phyloP scores from a whole-genome alignment of 2,888 invertebrate species.

The Fragum fragum region DNA sequence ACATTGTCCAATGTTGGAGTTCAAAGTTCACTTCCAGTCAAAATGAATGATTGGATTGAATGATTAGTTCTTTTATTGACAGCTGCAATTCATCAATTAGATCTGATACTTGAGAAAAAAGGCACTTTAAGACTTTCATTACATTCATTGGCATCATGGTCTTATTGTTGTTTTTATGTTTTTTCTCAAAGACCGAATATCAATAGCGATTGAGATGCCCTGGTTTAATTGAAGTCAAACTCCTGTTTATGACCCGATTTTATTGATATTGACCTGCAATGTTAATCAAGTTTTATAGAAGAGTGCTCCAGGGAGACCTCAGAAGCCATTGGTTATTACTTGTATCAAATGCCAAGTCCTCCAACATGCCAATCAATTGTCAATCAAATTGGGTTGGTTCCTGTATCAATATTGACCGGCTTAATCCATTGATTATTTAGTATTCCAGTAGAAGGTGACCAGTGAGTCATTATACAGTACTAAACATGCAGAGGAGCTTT shows the following conservation, averaged over 20 bases:
- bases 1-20: too few species aligned
- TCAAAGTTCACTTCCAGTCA: too few species aligned
- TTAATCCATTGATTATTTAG: background rate
- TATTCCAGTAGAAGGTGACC: too few species aligned
- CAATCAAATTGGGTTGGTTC: background rate
- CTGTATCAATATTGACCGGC: constrained; percentile 3
- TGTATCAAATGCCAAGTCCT: background rate
- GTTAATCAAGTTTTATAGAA: background rate
- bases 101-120: too few species aligned
- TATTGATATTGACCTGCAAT: constrained; percentile 3
- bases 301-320: background rate
- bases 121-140: too few species aligned
- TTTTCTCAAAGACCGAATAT: background rate
- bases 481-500: too few species aligned
- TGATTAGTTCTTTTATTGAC: too few species aligned
- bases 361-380: background rate
- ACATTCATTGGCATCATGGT: too few species aligned
- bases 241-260: background rate
- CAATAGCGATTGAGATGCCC: background rate
- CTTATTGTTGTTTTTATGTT: too few species aligned
- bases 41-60: too few species aligned
- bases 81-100: too few species aligned
- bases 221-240: constrained; percentile 6
- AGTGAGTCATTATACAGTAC: too few species aligned
- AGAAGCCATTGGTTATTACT: background rate